Evolutionary conservation across 1,140 invertebrate species (phyloP), one percentile per base, ranked within the genome.

Genomic region (Drosophila athabasca): DNA sequence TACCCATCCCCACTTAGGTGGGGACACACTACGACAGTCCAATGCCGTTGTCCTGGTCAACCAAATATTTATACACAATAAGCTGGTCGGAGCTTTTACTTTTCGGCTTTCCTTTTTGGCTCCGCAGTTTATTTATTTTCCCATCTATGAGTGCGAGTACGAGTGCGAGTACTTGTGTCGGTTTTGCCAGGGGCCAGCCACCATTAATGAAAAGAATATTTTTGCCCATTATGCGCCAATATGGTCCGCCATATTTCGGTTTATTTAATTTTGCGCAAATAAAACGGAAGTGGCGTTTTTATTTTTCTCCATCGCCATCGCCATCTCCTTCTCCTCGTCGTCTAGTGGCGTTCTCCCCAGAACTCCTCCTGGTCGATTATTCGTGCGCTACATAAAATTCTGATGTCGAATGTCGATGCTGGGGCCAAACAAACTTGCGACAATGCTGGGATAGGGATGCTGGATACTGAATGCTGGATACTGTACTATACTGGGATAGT

Each of bases 231-330:
- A 88, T 88, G 84, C 83, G 79, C 83, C 83, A 88, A 88, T 88
- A 88, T 88, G 84, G 83, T 88, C 62, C 76, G 75, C 83, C 83
- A 88, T 88, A 88, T 88, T 88, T 88, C 83, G 83, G 83, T 88
- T 88, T 88, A 88, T 88, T 88, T 88, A 88, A 88, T 88, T 88
- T 88, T 88, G 83, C 65, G 83, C 83, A 88, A 88, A 88, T 88
- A 88, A 88, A 88, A 88, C 79, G 83, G 84, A 88, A 88, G 83
- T 88, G 84, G 83, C 83, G 69, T 72, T 87, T 87, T 88, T 88
- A 88, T 88, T 80, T 73, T 68, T 77, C 48, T 54, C 66, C 64
- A 60, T 53, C 22, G 26, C 70, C 39, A 24, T 51, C 24, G 15
- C 22, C 35, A 11, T n/a, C 24, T 35, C 17, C 7, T 19, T 3